Percentiles rank a stretch among this genome's conserved stretches.
Conservation (phyloP, 2,113 vertebrate species). For the Cyanoderma ruficeps region DNA sequence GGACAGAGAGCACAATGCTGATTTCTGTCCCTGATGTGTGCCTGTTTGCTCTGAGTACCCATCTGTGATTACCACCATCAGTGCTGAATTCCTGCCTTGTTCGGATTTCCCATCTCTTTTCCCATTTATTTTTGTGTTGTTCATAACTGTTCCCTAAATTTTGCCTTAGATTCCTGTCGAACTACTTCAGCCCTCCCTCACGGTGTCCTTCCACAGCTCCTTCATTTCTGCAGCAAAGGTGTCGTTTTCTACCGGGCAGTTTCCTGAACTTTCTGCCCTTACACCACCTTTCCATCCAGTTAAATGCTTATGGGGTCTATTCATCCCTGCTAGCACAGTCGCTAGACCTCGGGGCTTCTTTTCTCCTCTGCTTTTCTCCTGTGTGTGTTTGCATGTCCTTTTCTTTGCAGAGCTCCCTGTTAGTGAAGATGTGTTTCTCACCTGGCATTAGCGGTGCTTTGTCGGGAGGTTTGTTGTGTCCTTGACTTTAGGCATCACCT, state of each 20-base stretch:
- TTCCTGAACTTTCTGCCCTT: not conserved
- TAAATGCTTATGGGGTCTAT: not conserved
- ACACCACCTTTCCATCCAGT: not conserved
- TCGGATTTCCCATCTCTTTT: not conserved
- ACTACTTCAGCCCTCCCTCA: not conserved
- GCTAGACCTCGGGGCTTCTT: not conserved
- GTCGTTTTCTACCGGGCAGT: not conserved
- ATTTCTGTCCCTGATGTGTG: not conserved
- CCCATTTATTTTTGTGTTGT: not conserved
- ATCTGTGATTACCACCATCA: not conserved
- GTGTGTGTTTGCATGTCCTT: not conserved
- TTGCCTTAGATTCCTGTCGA: not conserved
- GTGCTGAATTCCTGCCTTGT: not conserved
- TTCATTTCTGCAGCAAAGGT: not conserved
- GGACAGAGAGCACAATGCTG: accelerated
- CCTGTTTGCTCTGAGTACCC: not conserved
- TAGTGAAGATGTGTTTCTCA: not conserved
- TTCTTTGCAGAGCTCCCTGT: not conserved
- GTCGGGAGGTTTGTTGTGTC: not conserved
- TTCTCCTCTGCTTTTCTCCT: not conserved
- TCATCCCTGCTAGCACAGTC: not conserved
- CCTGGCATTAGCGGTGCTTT: not conserved
- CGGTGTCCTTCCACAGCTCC: not conserved
- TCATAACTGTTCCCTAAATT: not conserved
- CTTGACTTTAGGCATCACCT: not conserved